A percentile compares a stretch with the other conserved stretches of the same genome.
Evolutionary conservation across 1,140 invertebrate genomes (phyloP).

Genomic region (Riptortus pedestris): DNA sequence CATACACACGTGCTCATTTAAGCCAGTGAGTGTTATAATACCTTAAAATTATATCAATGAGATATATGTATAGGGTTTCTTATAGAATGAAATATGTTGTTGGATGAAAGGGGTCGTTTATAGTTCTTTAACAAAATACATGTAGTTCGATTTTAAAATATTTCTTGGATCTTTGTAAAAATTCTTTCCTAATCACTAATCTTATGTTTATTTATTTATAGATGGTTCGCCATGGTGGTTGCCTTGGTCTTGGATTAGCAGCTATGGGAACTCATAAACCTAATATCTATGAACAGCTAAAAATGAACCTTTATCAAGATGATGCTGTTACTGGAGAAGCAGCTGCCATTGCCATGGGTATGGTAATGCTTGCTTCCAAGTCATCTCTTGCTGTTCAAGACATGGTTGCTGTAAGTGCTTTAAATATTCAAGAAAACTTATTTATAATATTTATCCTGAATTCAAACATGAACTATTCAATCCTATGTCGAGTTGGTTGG

Average conservation of each 20-base stretch:
- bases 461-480: too few relatives aligned
- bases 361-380: conserved; percentile 95
- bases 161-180: too few relatives aligned
- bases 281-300: conserved; percentile 91
- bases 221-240: conserved; percentile 92
- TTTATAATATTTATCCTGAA: background rate
- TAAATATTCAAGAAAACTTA: background rate
- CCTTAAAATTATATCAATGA: too few relatives aligned
- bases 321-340: conserved; percentile 98
- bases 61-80: too few relatives aligned
- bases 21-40: too few relatives aligned
- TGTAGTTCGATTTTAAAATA: too few relatives aligned
- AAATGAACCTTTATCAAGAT: conserved; percentile 95
- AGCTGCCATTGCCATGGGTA: conserved; percentile 94
- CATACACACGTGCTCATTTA: too few relatives aligned
- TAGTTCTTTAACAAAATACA: too few relatives aligned
- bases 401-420: conserved; percentile 68
- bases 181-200: too few relatives aligned
- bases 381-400: conserved; percentile 80
- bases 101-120: too few relatives aligned
- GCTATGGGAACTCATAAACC: conserved; percentile 93
- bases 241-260: conserved; percentile 88
- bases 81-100: too few relatives aligned
- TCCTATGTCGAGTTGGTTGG: too few relatives aligned
- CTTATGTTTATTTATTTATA: conserved; percentile 33